Percentiles rank a stretch among this genome's conserved stretches.
Evolutionary conservation across 2,797 vertebrate genomes (phyloP).

Genomic region (Graptemys geographica): DNA sequence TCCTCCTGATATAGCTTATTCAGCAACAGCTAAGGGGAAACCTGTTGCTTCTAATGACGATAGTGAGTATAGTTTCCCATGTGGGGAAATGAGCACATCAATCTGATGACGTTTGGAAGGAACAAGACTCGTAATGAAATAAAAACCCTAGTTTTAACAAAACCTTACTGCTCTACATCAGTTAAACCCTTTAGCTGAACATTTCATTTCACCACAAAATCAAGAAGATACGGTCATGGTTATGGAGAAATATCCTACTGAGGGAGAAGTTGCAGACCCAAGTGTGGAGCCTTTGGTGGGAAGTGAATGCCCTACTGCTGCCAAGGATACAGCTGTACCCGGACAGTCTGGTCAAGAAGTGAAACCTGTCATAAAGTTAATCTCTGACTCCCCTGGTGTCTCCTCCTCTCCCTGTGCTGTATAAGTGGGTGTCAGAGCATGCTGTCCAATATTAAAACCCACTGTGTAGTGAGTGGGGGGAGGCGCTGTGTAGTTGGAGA

Average conservation of each 20-base stretch:
- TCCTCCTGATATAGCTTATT: too few species aligned
- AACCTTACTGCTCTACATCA: not conserved
- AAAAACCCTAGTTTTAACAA: not conserved
- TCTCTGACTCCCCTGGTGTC: not conserved
- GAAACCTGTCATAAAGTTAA: too few species aligned
- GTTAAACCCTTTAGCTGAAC: not conserved
- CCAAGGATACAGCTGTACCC: not conserved
- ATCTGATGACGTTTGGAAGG: not conserved
- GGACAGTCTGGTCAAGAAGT: not conserved
- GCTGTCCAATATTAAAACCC: not conserved
- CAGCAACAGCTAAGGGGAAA: too few species aligned
- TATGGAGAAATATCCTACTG: not conserved
- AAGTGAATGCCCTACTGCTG: not conserved
- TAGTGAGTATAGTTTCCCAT: too few species aligned
- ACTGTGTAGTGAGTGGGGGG: not conserved
- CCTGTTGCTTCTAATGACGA: too few species aligned
- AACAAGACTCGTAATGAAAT: not conserved
- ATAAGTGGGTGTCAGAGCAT: not conserved
- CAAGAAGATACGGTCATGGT: not conserved
- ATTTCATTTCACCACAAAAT: not conserved
- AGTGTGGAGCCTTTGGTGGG: not conserved
- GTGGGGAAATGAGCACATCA: not conserved
- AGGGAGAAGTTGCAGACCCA: not conserved
- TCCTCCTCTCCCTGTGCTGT: not conserved
- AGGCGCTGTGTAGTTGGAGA: too few species aligned